These are phyloP conservation scores for Hippopotamyrus pictus DNA, from an alignment of 2,797 vertebrate species.

Conservation along the genomic window DNA sequence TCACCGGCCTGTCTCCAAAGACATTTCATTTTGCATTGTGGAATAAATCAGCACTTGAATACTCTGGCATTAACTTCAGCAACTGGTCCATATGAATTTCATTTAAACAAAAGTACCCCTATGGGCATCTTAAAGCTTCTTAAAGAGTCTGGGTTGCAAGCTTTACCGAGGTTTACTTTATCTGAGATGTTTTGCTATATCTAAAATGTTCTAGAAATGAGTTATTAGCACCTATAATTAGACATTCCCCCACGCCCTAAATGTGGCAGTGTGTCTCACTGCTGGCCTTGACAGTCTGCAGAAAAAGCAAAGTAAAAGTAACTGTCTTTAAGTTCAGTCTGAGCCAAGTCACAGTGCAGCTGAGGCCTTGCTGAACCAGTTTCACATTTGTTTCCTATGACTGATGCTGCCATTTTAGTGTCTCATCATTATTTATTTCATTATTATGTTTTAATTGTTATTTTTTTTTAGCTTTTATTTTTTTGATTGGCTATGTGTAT, in stretches of 20 bases:
- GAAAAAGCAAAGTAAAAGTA: not conserved
- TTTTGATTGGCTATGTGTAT: not conserved
- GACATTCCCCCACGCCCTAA: not conserved
- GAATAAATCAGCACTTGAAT: not conserved
- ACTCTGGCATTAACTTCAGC: not conserved
- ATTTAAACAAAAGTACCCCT: not conserved
- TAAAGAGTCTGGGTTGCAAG: not conserved
- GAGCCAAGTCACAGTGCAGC: not conserved
- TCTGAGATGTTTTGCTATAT: not conserved
- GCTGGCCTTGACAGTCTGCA: not conserved
- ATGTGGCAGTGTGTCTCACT: not conserved
- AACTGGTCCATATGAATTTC: not conserved
- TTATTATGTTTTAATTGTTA: not conserved
- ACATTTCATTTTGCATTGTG: not conserved
- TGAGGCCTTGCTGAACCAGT: not conserved
- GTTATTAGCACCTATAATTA: not conserved
- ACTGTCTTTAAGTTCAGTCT: not conserved
- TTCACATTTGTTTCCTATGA: not conserved
- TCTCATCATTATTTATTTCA: not conserved
- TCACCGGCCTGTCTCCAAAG: not conserved
- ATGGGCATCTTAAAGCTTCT: not conserved
- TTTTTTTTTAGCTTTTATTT: not conserved
- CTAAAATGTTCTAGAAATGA: not conserved
- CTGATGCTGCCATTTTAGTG: not conserved
- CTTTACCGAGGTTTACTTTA: not conserved